Conservation (phyloP, 2,888 invertebrate genomes). For the Ormyrus nitidulus region DNA sequence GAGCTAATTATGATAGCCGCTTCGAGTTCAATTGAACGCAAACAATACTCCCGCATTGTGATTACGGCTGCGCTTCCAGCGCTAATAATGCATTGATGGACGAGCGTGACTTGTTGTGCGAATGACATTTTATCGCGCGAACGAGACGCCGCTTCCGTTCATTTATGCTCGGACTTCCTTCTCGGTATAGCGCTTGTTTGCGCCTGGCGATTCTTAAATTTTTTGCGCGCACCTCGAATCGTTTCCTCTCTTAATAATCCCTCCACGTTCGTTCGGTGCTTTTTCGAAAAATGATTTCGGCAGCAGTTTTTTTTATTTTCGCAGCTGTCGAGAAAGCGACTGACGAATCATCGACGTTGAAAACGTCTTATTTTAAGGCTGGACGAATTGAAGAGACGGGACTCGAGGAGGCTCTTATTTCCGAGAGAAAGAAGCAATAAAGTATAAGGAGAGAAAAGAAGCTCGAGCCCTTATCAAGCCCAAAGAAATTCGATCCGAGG, state of each 20-base stretch:
- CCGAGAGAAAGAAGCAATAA: not conserved
- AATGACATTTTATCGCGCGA: slow-evolving; percentile 10
- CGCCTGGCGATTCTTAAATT: not conserved
- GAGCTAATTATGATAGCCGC: not conserved
- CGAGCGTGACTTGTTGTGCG: not conserved
- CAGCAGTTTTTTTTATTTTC: too few relatives aligned
- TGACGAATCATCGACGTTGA: too few relatives aligned
- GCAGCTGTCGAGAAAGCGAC: too few relatives aligned
- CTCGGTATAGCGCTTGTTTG: not conserved
- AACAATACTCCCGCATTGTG: too few relatives aligned
- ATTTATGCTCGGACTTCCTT: slow-evolving; percentile 20
- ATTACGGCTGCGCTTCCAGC: not conserved
- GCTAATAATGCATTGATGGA: slow-evolving; percentile 3
- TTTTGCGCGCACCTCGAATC: not conserved
- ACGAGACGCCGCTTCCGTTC: slow-evolving; percentile 20
- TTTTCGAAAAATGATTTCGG: too few relatives aligned
- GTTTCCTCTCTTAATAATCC: too few relatives aligned
- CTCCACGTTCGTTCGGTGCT: too few relatives aligned
- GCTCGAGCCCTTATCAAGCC: slow-evolving; percentile 3
- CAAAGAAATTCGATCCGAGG: not conserved
- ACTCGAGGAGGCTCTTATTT: not conserved
- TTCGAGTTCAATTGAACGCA: too few relatives aligned
- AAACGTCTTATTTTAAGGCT: too few relatives aligned
- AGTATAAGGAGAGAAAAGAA: not conserved
- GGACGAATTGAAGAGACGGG: too few relatives aligned